Conservation (phyloP, 2,113 vertebrate species). For the Haliaeetus leucogaster region DNA sequence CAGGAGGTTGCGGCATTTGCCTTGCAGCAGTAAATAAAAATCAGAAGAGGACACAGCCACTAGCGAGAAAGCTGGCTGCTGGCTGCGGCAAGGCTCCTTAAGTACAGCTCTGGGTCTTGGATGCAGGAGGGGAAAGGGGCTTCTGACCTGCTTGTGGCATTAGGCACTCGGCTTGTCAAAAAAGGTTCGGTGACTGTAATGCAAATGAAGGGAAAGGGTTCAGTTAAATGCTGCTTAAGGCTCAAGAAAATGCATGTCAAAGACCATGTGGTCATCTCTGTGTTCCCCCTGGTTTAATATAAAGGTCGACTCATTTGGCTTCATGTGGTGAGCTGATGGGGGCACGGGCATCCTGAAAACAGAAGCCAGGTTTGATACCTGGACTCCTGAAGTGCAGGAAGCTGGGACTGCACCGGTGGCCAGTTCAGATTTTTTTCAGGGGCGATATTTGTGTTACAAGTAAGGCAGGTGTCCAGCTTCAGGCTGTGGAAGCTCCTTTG, state of each 20-base stretch:
- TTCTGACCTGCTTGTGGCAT: neutral
- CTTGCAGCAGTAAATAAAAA: neutral
- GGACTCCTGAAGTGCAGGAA: neutral
- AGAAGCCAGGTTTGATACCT: neutral
- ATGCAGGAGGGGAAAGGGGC: neutral
- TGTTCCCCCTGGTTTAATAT: neutral
- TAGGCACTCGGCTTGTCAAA: neutral
- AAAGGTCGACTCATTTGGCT: neutral
- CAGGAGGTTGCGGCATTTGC: neutral
- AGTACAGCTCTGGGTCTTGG: neutral
- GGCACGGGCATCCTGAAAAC: neutral
- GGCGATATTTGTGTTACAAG: neutral
- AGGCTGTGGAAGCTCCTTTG: neutral
- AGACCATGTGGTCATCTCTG: accelerated
- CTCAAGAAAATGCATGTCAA: neutral
- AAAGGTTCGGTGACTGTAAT: neutral
- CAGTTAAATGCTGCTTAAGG: neutral
- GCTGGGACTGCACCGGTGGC: neutral
- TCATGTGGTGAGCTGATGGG: neutral
- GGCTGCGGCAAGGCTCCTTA: neutral
- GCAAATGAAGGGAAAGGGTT: neutral
- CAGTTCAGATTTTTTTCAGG: neutral
- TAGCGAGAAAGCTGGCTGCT: neutral
- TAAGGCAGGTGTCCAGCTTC: neutral
- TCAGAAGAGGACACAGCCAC: neutral